Evolutionary conservation across 2,113 vertebrate species (phyloP).

Genomic region (Talpa occidentalis): DNA sequence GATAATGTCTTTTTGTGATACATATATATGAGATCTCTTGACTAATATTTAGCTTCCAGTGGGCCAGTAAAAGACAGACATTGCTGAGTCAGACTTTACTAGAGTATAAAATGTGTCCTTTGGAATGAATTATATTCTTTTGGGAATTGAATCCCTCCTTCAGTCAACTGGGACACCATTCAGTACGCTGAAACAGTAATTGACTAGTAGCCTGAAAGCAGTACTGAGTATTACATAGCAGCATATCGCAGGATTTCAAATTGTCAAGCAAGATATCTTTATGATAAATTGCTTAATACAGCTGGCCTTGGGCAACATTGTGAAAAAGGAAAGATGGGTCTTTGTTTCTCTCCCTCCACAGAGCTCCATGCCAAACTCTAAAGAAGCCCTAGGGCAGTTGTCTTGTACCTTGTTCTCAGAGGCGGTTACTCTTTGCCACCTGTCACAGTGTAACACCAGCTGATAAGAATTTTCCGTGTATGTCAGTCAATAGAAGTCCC

Average conservation of each 20-base stretch:
- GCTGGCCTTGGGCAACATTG: neutral
- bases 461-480: neutral
- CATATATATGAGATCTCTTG: neutral
- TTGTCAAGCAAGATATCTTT: constrained; percentile 5
- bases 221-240: neutral
- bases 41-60: neutral
- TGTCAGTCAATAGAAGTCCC: neutral
- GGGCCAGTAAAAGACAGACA: neutral
- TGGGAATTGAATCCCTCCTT: neutral
- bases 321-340: neutral
- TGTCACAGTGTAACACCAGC: neutral
- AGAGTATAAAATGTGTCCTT: neutral
- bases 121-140: neutral
- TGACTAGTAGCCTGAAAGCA: neutral
- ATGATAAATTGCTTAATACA: neutral
- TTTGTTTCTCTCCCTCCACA: neutral
- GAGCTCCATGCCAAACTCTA: neutral
- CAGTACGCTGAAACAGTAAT: neutral
- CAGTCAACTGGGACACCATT: neutral
- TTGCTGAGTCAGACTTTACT: neutral
- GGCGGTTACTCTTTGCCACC: neutral
- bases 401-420: neutral
- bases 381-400: neutral
- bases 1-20: neutral
- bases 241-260: neutral